Percentiles rank a stretch among this genome's conserved stretches.
phyloP scores from a whole-genome alignment of 2,888 invertebrate genomes.

The Tipula confusa region DNA sequence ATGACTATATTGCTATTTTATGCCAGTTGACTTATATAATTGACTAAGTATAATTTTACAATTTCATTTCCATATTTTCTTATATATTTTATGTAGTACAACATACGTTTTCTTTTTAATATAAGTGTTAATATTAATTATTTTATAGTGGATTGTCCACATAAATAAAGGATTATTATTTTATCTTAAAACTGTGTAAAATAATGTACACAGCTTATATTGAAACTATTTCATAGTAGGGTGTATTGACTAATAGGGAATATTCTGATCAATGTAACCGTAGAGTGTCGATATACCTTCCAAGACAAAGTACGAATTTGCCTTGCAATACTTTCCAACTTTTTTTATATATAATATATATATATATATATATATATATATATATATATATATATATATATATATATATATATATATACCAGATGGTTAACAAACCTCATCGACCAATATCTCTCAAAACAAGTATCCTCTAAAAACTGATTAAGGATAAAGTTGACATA shows the following conservation, averaged over 20 bases:
- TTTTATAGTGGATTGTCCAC: not conserved
- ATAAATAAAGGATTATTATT: not conserved
- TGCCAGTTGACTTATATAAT: not conserved
- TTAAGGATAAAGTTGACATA: no score
- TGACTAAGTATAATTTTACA: slow-evolving; percentile 20
- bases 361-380: no score
- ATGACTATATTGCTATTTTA: slow-evolving; percentile 4
- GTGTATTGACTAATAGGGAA: not conserved
- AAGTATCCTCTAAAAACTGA: no score
- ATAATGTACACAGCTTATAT: not conserved
- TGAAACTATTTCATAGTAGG: not conserved
- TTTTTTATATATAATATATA: no score
- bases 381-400: no score
- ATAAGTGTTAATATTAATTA: not conserved
- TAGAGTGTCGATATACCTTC: no score
- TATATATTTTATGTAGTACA: not conserved
- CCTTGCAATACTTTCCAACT: no score
- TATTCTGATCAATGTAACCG: not conserved
- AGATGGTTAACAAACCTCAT: no score
- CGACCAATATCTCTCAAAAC: no score
- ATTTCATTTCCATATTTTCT: not conserved
- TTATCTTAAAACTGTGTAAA: not conserved
- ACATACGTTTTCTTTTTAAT: not conserved
- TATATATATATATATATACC: no score
- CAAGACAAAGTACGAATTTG: no score